Evolutionary conservation across 2,797 vertebrate genomes (phyloP).

Genomic region (Alca torda): DNA sequence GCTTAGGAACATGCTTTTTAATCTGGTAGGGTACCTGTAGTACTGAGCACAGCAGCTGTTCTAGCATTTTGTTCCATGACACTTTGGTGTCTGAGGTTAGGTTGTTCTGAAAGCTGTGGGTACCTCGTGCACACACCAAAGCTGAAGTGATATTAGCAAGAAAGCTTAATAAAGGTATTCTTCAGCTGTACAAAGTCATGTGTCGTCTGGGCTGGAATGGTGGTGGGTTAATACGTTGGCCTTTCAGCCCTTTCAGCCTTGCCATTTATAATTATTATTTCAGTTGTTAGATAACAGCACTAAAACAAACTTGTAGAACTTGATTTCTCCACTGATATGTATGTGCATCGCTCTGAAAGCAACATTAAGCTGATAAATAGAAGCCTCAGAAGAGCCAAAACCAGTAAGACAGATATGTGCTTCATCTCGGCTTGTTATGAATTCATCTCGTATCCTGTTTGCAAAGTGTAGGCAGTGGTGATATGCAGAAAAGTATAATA

Average conservation of each 20-base stretch:
- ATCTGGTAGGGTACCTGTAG: background rate
- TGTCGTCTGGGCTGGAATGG: background rate
- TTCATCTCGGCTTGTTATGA: constrained; percentile 12
- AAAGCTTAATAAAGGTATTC: background rate
- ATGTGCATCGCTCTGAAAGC: constrained; percentile 11
- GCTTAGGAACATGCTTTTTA: background rate
- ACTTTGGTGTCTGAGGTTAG: background rate
- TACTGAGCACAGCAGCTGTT: background rate
- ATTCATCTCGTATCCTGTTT: constrained; percentile 15
- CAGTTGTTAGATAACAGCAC: constrained; percentile 10
- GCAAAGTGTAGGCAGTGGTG: constrained; percentile 21
- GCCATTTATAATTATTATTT: constrained; percentile 43
- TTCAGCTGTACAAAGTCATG: background rate
- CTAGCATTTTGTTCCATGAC: background rate
- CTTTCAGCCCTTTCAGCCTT: background rate
- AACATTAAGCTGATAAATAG: constrained; percentile 51
- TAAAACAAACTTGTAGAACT: constrained; percentile 32
- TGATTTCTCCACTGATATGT: constrained; percentile 27
- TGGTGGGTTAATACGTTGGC: background rate
- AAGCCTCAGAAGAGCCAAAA: constrained; percentile 20
- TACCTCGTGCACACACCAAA: background rate
- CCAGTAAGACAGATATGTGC: background rate
- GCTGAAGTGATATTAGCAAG: background rate
- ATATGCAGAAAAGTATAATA: background rate
- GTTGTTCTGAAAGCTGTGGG: background rate